Evolutionary conservation across 2,888 invertebrate species (phyloP).

Genomic region (Miltochrista miniata): DNA sequence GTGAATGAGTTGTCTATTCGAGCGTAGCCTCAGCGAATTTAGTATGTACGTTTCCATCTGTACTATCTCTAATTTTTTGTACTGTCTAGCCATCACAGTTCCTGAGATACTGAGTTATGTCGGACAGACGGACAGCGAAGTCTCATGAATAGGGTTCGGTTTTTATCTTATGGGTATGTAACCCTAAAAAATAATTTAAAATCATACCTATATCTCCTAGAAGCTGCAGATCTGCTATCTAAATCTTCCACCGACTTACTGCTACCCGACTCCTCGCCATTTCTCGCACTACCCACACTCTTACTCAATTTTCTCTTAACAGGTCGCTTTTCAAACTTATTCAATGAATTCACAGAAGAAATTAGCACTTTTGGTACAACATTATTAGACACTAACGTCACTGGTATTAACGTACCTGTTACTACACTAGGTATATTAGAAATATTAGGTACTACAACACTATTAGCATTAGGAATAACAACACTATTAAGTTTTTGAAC

Average conservation of each 20-base stretch:
- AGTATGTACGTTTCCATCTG: no score
- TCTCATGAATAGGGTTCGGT: no score
- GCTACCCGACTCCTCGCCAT: slow-evolving; percentile 9
- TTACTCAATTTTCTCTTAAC: slow-evolving; percentile 45
- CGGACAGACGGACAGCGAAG: no score
- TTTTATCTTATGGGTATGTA: no score
- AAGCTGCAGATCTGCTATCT: slow-evolving; percentile 63
- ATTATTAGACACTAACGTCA: slow-evolving; percentile 48
- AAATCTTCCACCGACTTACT: slow-evolving; percentile 28
- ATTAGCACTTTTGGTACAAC: slow-evolving; percentile 56
- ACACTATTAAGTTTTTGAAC: slow-evolving; percentile 21
- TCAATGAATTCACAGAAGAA: slow-evolving; percentile 41
- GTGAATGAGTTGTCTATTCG: no score
- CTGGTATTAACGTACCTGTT: slow-evolving; percentile 42
- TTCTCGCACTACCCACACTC: slow-evolving; percentile 11
- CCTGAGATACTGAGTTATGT: no score
- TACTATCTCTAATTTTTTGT: no score
- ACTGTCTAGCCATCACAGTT: no score
- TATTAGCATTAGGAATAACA: slow-evolving; percentile 1
- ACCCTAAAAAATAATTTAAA: not conserved
- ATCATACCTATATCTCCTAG: slow-evolving; percentile 57
- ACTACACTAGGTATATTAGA: slow-evolving; percentile 1
- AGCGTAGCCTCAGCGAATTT: no score
- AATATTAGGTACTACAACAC: slow-evolving; percentile 7
- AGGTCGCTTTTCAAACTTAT: slow-evolving; percentile 36